Evolutionary conservation across 2,888 invertebrate species (phyloP).

Genomic region (Heliconius ismenius): DNA sequence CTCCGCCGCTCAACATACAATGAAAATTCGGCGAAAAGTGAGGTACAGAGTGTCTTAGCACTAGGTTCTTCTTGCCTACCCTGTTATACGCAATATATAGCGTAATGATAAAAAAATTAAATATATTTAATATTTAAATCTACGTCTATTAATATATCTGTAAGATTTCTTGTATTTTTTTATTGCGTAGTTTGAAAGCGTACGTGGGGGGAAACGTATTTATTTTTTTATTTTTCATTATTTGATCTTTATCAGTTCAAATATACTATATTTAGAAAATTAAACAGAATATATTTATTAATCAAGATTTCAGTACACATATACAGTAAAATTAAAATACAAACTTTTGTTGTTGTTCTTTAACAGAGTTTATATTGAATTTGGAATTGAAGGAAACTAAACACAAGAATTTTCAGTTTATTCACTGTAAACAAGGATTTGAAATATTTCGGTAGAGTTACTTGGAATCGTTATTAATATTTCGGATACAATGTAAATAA

Average conservation of each 20-base stretch:
- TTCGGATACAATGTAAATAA: conserved; percentile 32
- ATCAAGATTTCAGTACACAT: neutral
- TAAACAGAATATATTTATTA: neutral
- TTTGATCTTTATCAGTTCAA: no score
- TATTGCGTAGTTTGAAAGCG: no score
- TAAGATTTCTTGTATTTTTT: no score
- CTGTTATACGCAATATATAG: no score
- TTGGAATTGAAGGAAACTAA: conserved; percentile 36
- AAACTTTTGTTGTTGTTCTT: conserved; percentile 31
- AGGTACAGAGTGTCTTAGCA: neutral
- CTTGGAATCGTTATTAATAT: conserved; percentile 27
- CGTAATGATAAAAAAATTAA: no score
- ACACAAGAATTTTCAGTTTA: conserved; percentile 41
- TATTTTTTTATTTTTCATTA: no score
- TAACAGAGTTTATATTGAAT: conserved; percentile 32
- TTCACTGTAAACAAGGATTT: conserved; percentile 41
- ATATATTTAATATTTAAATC: no score
- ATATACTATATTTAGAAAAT: neutral
- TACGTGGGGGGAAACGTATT: no score
- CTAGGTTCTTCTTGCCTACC: neutral
- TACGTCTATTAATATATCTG: no score
- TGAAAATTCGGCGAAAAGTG: neutral
- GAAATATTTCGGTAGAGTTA: conserved; percentile 34
- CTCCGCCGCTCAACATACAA: neutral
- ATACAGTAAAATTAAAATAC: conserved; percentile 5